Percentiles rank a stretch among this genome's conserved stretches.
Evolutionary conservation across 2,797 vertebrate species (phyloP).

Genomic region (Ptychobarbus kaznakovi): DNA sequence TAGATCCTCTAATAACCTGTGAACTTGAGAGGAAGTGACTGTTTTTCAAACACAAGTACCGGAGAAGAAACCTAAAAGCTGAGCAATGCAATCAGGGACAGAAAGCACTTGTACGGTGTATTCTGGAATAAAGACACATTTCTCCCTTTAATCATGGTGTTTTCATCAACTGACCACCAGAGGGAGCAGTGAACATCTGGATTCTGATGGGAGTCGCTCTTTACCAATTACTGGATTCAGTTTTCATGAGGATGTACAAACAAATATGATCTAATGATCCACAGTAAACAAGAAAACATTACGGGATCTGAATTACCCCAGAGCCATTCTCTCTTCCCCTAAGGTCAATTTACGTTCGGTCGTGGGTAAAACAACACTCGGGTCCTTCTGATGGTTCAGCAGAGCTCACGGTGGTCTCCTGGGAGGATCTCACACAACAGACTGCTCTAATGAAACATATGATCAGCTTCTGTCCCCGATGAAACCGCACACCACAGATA

Average conservation of each 20-base stretch:
- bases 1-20: neutral
- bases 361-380: conserved; percentile 14
- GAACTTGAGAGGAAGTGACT: neutral
- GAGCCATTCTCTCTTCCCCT: neutral
- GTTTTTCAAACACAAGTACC: neutral
- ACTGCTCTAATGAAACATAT: conserved; percentile 8
- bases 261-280: neutral
- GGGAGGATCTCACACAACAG: conserved; percentile 38
- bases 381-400: conserved; percentile 41
- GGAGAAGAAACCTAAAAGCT: neutral
- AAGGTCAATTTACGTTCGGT: conserved; percentile 35
- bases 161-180: conserved; percentile 33
- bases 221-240: neutral
- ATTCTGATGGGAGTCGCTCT: neutral
- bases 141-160: neutral
- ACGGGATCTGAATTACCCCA: neutral
- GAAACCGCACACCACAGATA: conserved; percentile 27
- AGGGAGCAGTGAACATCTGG: conserved; percentile 16
- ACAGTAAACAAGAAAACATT: conserved; percentile 16
- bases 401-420: conserved; percentile 9
- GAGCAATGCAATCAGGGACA: neutral
- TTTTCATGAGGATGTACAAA: neutral
- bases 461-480: conserved; percentile 9
- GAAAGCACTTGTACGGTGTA: neutral
- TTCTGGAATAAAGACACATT: neutral